Evolutionary conservation across 2,797 vertebrate genomes (phyloP).

Genomic region (Furcifer pardalis): DNA sequence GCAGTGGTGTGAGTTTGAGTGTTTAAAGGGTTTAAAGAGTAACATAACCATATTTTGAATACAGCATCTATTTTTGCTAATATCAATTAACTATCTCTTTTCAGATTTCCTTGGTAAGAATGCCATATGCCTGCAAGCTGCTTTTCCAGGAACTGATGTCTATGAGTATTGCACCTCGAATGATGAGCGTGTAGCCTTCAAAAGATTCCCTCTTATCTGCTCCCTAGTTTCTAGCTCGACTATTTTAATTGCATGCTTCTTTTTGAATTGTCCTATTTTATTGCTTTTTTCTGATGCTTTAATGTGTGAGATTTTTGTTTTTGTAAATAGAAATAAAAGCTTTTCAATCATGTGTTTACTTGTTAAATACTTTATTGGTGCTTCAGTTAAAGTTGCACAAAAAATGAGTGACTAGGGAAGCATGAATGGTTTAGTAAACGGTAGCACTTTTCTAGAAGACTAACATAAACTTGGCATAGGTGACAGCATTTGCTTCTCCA

Average conservation of each 20-base stretch:
- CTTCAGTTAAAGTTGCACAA: constrained; percentile 53
- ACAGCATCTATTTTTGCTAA: constrained; percentile 35
- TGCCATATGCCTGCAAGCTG: constrained; percentile 98
- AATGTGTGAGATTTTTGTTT: constrained; percentile 55
- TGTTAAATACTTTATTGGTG: constrained; percentile 66
- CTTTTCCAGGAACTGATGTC: constrained; percentile 98
- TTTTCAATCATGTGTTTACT: constrained; percentile 64
- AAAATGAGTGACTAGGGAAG: constrained; percentile 52
- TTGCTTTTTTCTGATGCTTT: constrained; percentile 39
- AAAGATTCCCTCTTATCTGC: neutral
- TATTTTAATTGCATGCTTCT: neutral
- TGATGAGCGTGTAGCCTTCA: constrained; percentile 90
- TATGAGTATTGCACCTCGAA: constrained; percentile 98
- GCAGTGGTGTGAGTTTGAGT: neutral
- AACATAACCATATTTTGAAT: constrained; percentile 15
- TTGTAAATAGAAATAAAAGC: constrained; percentile 79
- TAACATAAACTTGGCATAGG: constrained; percentile 43
- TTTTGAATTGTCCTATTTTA: neutral
- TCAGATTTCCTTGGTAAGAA: constrained; percentile 94
- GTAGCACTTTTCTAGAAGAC: constrained; percentile 49
- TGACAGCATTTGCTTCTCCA: neutral
- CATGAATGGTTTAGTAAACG: constrained; percentile 63
- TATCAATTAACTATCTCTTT: constrained; percentile 26
- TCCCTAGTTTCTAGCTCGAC: neutral
- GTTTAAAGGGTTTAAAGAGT: neutral